A percentile compares a stretch with the other conserved stretches of the same genome.
phyloP scores from a whole-genome alignment of 2,113 vertebrate species.

The Egretta garzetta region DNA sequence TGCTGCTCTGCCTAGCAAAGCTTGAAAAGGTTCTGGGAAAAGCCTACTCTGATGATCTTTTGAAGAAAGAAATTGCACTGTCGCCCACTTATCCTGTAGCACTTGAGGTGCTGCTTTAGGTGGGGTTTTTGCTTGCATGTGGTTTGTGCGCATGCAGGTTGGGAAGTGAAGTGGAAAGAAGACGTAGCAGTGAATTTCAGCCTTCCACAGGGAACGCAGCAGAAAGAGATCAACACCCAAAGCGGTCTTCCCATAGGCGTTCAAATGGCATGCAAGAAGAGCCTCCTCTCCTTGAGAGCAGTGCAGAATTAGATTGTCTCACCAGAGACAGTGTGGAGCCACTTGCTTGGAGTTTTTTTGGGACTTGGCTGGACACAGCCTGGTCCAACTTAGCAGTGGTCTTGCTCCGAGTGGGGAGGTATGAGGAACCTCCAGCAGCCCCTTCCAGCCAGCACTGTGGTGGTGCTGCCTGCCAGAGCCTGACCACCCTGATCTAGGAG shows the following conservation, averaged over 20 bases:
- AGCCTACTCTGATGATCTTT: not conserved
- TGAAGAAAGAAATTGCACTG: not conserved
- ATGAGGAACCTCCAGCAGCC: not conserved
- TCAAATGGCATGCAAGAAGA: not conserved
- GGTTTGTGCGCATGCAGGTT: not conserved
- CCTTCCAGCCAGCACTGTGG: not conserved
- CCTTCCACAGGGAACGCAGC: not conserved
- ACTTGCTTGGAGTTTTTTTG: not conserved
- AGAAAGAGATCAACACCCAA: not conserved
- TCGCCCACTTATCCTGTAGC: not conserved
- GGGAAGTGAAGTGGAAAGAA: not conserved
- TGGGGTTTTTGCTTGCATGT: not conserved
- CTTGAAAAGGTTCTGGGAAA: not conserved
- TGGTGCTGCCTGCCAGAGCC: not conserved
- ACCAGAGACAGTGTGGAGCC: not conserved
- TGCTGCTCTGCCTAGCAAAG: not conserved
- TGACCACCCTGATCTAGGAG: not conserved
- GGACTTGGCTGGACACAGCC: not conserved
- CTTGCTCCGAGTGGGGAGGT: fast-evolving
- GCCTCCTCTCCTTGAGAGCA: fast-evolving
- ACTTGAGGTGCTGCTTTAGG: not conserved
- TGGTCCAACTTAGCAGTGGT: not conserved
- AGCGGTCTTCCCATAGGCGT: not conserved
- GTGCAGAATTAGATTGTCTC: not conserved
- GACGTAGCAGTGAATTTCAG: not conserved